Evolutionary conservation across 2,797 vertebrate species (phyloP).

Genomic region (Hybognathus amarus): DNA sequence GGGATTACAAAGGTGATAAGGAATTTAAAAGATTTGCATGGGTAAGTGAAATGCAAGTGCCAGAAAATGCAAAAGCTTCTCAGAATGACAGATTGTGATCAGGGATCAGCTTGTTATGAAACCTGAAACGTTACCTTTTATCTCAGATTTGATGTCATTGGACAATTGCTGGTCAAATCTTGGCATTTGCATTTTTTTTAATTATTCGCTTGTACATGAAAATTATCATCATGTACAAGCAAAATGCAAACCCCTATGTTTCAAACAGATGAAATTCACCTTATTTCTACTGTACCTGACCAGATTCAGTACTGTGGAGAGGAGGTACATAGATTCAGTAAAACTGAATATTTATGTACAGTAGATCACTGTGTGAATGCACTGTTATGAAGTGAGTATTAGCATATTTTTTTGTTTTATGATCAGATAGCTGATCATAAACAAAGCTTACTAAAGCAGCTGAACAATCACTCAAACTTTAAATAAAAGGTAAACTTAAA

Average conservation of each 20-base stretch:
- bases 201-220: too few relatives aligned
- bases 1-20: conserved; percentile 69
- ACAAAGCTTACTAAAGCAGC: too few relatives aligned
- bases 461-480: neutral
- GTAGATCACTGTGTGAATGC: neutral
- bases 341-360: neutral
- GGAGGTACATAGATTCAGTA: neutral
- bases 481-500: neutral
- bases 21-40: conserved; percentile 56
- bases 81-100: conserved; percentile 31
- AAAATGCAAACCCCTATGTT: neutral
- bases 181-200: neutral
- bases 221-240: neutral
- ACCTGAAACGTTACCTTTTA: neutral
- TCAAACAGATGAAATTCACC: neutral
- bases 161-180: neutral
- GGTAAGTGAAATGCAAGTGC: conserved; percentile 39
- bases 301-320: neutral
- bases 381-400: neutral
- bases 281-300: neutral
- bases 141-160: neutral
- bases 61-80: conserved; percentile 15
- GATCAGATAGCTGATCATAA: neutral
- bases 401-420: neutral
- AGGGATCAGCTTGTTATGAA: neutral